Evolutionary conservation across 2,888 invertebrate genomes (phyloP).

Genomic region (Drosophila maculinotata): DNA sequence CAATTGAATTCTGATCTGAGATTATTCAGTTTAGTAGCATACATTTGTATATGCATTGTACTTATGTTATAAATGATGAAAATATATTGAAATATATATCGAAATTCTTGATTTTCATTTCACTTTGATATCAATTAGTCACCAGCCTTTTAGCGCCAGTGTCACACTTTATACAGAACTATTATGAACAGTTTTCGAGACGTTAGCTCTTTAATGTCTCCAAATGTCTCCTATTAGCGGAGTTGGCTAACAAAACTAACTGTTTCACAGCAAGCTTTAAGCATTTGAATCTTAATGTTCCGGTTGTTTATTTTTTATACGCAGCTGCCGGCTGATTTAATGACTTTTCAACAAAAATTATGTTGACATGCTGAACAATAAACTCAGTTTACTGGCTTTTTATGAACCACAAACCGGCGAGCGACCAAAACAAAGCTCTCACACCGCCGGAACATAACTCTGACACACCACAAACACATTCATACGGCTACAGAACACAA

Average conservation of each 20-base stretch:
- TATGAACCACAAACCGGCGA: constrained; percentile 70
- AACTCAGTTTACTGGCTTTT: constrained; percentile 76
- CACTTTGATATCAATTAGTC: constrained; percentile 1
- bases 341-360: constrained; percentile 67
- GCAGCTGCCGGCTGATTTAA: constrained; percentile 56
- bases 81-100: too few relatives aligned
- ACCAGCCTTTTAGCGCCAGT: constrained; percentile 1
- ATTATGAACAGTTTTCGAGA: constrained; percentile 9
- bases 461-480: constrained; percentile 39
- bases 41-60: neutral
- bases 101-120: neutral
- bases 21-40: too few relatives aligned
- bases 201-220: constrained; percentile 27
- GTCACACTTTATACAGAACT: neutral
- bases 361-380: constrained; percentile 69
- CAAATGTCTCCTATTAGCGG: constrained; percentile 26
- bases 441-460: constrained; percentile 37
- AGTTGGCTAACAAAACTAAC: constrained; percentile 10
- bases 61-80: too few relatives aligned
- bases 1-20: constrained; percentile 33
- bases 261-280: constrained; percentile 4
- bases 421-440: constrained; percentile 59
- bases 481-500: constrained; percentile 7
- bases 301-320: constrained; percentile 10
- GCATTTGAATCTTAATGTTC: constrained; percentile 27